phyloP scores from a whole-genome alignment of 2,113 vertebrate species.

The Phaethon lepturus region DNA sequence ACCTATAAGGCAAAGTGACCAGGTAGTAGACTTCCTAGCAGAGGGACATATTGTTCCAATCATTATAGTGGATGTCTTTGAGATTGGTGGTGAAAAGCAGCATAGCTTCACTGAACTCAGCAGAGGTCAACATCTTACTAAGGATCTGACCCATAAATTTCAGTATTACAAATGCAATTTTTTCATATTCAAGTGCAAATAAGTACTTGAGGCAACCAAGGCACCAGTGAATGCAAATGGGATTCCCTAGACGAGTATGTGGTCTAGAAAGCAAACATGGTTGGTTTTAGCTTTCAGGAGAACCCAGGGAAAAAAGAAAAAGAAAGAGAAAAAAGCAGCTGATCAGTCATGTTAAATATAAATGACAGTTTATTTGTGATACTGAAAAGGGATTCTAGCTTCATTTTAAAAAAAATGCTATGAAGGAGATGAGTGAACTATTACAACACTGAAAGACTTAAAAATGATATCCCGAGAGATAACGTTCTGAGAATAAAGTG shows the following conservation, averaged over 20 bases:
- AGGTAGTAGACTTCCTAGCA: not conserved
- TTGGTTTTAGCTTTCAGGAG: not conserved
- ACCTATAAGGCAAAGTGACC: not conserved
- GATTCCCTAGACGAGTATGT: not conserved
- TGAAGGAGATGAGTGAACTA: constrained; percentile 53
- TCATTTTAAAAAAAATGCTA: not conserved
- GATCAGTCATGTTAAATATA: not conserved
- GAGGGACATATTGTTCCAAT: not conserved
- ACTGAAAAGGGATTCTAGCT: not conserved
- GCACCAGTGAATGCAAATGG: not conserved
- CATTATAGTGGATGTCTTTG: not conserved
- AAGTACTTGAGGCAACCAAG: not conserved
- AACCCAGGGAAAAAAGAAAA: not conserved
- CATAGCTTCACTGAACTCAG: not conserved
- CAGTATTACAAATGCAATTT: not conserved
- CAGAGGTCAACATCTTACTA: not conserved
- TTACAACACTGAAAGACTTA: constrained; percentile 38
- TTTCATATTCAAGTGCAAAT: not conserved
- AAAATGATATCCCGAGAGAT: constrained; percentile 61
- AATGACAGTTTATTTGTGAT: not conserved
- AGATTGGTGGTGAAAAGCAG: not conserved
- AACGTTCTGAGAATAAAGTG: constrained; percentile 61
- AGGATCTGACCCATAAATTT: not conserved
- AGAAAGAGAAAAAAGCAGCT: not conserved
- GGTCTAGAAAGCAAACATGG: not conserved